These are phyloP conservation scores for Apomyelois bistriatella DNA, from an alignment of 2,888 invertebrate species.

Conservation along the genomic window DNA sequence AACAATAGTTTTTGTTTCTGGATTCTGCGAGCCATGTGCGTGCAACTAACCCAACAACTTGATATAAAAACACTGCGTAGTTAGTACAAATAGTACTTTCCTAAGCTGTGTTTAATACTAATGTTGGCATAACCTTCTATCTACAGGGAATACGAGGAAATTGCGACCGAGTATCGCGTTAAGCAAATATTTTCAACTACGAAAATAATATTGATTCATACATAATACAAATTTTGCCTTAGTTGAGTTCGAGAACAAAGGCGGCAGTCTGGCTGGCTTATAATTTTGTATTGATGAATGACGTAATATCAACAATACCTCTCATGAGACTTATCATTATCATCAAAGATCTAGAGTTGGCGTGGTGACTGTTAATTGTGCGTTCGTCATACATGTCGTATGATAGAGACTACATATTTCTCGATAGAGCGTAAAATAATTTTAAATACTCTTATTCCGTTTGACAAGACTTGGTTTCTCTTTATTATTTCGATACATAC, in stretches of 20 bases:
- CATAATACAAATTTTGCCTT: no score
- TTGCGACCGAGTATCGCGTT: background rate
- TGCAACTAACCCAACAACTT: no score
- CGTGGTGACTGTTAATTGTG: background rate
- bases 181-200: background rate
- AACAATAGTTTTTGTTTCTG: no score
- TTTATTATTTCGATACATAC: no score
- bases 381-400: background rate
- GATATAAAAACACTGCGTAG: no score
- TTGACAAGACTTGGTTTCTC: no score
- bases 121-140: background rate
- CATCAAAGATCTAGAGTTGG: background rate
- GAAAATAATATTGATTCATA: constrained; percentile 1
- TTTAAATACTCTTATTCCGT: no score
- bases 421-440: background rate
- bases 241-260: background rate
- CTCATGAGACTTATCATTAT: background rate
- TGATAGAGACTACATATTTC: background rate
- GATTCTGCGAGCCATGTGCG: no score
- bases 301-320: constrained; percentile 2
- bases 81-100: background rate
- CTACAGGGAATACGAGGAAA: constrained; percentile 2
- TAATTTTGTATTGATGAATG: constrained; percentile 4
- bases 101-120: background rate
- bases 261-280: constrained; percentile 6